Evolutionary conservation across 2,888 invertebrate species (phyloP).

Genomic region (Morpho achilles): DNA sequence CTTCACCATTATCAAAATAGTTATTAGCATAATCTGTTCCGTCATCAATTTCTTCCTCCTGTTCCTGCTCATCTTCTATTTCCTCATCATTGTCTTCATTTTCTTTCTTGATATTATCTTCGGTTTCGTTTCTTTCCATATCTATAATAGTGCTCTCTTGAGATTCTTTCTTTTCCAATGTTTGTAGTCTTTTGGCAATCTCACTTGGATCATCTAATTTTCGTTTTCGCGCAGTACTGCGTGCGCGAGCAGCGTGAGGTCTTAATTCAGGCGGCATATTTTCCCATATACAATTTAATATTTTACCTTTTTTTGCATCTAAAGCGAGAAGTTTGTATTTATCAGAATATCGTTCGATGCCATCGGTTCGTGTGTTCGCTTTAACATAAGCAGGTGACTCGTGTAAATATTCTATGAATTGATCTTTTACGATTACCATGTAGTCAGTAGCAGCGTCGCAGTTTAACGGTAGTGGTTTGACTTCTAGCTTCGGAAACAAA

Average conservation of each 20-base stretch:
- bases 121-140: slow-evolving; percentile 67
- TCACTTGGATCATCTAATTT: slow-evolving; percentile 59
- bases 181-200: slow-evolving; percentile 77
- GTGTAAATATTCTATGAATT: slow-evolving; percentile 84
- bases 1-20: slow-evolving; percentile 93
- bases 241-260: slow-evolving; percentile 67
- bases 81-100: slow-evolving; percentile 77
- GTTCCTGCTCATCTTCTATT: slow-evolving; percentile 81
- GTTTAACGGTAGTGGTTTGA: slow-evolving; percentile 73
- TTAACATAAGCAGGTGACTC: slow-evolving; percentile 82
- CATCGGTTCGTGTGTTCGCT: slow-evolving; percentile 64
- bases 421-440: slow-evolving; percentile 84
- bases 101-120: slow-evolving; percentile 69
- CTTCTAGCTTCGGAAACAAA: slow-evolving; percentile 79
- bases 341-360: slow-evolving; percentile 79
- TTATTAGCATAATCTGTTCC: slow-evolving; percentile 93
- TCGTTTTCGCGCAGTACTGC: slow-evolving; percentile 48
- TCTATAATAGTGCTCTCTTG: slow-evolving; percentile 68
- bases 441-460: slow-evolving; percentile 82
- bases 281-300: slow-evolving; percentile 78
- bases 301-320: slow-evolving; percentile 64
- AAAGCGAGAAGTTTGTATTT: slow-evolving; percentile 74
- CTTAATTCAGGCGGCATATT: slow-evolving; percentile 82
- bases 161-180: slow-evolving; percentile 83
- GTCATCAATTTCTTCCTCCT: slow-evolving; percentile 92